phyloP scores from a whole-genome alignment of 2,888 invertebrate species.

The Eupeodes luniger region DNA sequence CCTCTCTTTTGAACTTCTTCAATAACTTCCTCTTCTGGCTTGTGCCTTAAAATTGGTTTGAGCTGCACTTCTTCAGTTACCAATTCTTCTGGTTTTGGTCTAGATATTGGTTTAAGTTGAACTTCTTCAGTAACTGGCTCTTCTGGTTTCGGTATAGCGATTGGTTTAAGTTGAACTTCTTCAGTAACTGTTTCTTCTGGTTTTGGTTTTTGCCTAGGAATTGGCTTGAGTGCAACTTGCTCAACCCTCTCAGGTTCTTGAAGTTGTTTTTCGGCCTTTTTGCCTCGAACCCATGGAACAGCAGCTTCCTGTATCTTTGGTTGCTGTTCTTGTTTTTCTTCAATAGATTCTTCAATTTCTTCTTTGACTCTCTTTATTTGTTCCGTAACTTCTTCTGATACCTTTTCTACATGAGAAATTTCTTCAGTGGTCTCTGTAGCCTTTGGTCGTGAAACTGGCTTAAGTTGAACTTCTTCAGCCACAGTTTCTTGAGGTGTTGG shows the following conservation, averaged over 20 bases:
- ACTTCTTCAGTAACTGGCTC: constrained; percentile 80
- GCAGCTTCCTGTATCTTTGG: constrained; percentile 75
- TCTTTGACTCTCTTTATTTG: constrained; percentile 71
- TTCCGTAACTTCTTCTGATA: constrained; percentile 80
- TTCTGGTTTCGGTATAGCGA: constrained; percentile 76
- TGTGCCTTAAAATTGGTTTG: neutral
- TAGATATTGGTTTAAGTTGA: constrained; percentile 82
- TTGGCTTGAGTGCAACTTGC: constrained; percentile 80
- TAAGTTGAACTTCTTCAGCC: constrained; percentile 80
- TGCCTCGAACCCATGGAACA: constrained; percentile 65
- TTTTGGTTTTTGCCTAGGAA: constrained; percentile 77
- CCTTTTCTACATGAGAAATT: constrained; percentile 13
- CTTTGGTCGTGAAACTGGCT: constrained; percentile 81
- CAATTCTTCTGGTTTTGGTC: constrained; percentile 77
- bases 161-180: constrained; percentile 76
- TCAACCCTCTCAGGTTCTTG: constrained; percentile 80
- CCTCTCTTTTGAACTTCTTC: constrained; percentile 3
- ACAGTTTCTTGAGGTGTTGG: constrained; percentile 48
- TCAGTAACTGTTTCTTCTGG: constrained; percentile 74
- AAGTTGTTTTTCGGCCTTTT: constrained; percentile 58
- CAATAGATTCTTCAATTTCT: constrained; percentile 42
- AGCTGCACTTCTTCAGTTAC: constrained; percentile 63
- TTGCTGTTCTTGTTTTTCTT: constrained; percentile 78
- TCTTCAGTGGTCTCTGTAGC: constrained; percentile 66
- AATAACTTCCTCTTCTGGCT: constrained; percentile 34